Base-by-base conservation (phyloP, 2,888 invertebrate genomes). In the Drosophila hamatofila region DNA sequence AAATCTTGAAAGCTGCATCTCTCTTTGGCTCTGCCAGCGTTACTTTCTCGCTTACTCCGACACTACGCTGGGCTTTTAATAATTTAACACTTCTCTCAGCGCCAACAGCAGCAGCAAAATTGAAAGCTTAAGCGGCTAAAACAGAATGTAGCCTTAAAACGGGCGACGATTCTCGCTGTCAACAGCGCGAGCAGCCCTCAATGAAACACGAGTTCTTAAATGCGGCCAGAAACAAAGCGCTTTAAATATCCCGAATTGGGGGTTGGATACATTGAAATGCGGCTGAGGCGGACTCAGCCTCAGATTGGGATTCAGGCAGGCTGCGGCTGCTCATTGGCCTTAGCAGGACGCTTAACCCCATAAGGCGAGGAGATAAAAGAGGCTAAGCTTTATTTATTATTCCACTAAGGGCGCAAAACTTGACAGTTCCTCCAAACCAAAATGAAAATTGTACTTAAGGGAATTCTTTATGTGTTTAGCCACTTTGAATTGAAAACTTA, bases 371-470 rank as follows among this genome's bases (percentile, higher is more conserved):
- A 72, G 48, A 59, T 49, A 63, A 79, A 73, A 54, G 60, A 62
- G 72, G 75, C 68, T 84, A 78, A 78, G 86, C 88, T 82, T 86
- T 82, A 89, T 89, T 84, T 84, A 89, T 87, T 74, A 64, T 69
- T 44, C 49, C 41, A n/a, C 27, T 30, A 25, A 56, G 66, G 57
- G 48, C 14, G 14, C 52, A 63, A 33, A 37, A 56, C 58, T 56
- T 69, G 25, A 9, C 37, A 58, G 44, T 52, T 58, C 16, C 23
- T 23, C 16, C 12, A 33, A 21, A 33, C 27, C 39, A 41, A 54
- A 46, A 39, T 27, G 44, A 57, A 59, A 21, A 54, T 54, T 58
- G 33, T 33, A 30, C 57, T 62, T 39, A 27, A 52, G 42, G 51
- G 49, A 46, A 37, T 69, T 51, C 21, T 51, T 35, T 41, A 18